These are phyloP conservation scores for Baccha elongata DNA, from an alignment of 2,888 invertebrate genomes.

Conservation along the genomic window DNA sequence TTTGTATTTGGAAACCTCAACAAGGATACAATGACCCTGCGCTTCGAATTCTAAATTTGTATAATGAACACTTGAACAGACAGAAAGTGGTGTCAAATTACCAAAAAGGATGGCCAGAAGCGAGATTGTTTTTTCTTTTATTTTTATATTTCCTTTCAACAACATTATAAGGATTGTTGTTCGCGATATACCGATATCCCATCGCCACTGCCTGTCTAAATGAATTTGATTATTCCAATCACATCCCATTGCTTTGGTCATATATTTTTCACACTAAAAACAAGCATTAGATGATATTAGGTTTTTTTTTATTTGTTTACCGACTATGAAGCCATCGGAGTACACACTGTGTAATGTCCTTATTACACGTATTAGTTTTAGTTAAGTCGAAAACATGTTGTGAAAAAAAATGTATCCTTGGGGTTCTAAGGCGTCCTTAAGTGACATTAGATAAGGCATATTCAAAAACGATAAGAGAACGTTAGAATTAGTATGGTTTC, in stretches of 20 bases:
- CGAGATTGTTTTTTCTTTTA: background rate
- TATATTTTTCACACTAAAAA: background rate
- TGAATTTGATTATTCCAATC: conserved; percentile 5
- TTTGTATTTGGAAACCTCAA: background rate
- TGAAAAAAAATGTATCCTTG: background rate
- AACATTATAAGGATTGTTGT: background rate
- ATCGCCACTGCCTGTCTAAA: background rate
- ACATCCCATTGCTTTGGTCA: background rate
- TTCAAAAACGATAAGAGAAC: no score
- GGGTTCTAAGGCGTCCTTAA: background rate
- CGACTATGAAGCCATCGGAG: background rate
- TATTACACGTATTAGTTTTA: background rate
- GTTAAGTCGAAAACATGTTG: no score
- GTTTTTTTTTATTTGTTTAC: no score
- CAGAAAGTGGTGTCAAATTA: background rate
- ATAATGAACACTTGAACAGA: background rate
- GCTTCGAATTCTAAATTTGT: background rate
- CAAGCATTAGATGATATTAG: background rate
- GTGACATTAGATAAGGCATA: background rate
- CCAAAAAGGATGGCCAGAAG: conserved; percentile 15
- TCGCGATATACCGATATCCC: background rate
- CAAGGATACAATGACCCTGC: conserved; percentile 17
- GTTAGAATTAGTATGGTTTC: no score
- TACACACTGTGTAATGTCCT: background rate
- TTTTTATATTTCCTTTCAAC: background rate